Conservation (phyloP, 2,888 invertebrate genomes). For the Aporophyla lueneburgensis region DNA sequence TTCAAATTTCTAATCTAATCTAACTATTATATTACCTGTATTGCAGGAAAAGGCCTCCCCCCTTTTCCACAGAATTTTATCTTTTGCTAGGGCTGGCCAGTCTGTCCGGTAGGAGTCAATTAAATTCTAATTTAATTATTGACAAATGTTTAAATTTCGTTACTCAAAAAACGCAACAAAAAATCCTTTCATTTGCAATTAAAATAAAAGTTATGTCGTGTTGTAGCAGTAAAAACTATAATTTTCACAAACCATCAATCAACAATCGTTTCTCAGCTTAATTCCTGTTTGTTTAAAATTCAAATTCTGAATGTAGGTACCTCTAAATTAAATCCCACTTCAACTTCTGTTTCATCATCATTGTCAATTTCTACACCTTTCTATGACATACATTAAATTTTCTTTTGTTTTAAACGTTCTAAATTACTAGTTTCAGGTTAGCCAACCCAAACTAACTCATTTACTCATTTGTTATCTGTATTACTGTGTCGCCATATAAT, state of each 20-base stretch:
- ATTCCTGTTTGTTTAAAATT: not conserved
- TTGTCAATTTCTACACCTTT: not conserved
- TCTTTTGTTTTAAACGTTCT: conserved; percentile 33
- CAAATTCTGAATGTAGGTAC: not conserved
- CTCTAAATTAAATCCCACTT: not conserved
- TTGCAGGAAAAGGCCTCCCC: too few species aligned
- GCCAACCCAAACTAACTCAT: conserved; percentile 49
- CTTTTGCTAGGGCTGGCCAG: too few species aligned
- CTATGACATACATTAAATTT: conserved; percentile 4
- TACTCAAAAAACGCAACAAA: too few species aligned
- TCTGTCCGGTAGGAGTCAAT: too few species aligned
- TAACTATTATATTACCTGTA: too few species aligned
- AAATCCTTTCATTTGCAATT: too few species aligned
- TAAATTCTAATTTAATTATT: too few species aligned
- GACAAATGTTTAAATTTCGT: too few species aligned
- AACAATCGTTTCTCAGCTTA: not conserved
- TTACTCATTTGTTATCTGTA: conserved; percentile 46
- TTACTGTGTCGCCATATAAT: conserved; percentile 46
- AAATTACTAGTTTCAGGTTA: conserved; percentile 49
- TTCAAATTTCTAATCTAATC: too few species aligned
- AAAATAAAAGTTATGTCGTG: too few species aligned
- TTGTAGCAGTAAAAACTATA: too few species aligned
- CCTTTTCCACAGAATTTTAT: too few species aligned
- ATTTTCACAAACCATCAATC: not conserved
- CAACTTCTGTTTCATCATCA: not conserved